A percentile compares a stretch with the other conserved stretches of the same genome.
These are phyloP conservation scores for Benthosema pterotum DNA, from an alignment of 2,797 vertebrate genomes.

Conservation along the genomic window DNA sequence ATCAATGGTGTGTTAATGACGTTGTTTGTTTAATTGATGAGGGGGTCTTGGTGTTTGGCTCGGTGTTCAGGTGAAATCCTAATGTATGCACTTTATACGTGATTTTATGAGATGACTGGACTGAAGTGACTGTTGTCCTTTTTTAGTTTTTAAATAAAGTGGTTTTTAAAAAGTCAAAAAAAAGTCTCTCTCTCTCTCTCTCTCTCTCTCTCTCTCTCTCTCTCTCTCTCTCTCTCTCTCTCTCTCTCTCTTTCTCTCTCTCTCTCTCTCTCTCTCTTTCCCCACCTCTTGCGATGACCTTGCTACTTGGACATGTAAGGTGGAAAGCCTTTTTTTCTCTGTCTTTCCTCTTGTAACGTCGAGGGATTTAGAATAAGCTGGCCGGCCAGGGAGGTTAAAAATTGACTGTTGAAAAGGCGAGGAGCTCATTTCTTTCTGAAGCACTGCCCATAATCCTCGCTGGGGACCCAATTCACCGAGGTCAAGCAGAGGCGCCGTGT, in stretches of 20 bases:
- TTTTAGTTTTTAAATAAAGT: too few species aligned
- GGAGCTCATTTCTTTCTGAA: constrained; percentile 59
- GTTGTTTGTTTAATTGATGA: too few species aligned
- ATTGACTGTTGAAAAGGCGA: constrained; percentile 63
- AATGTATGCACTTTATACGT: too few species aligned
- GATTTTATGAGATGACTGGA: too few species aligned
- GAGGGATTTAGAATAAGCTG: constrained; percentile 63
- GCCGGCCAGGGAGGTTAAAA: constrained; percentile 50
- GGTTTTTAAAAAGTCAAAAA: too few species aligned
- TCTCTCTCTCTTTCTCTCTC: neutral
- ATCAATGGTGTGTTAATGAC: too few species aligned
- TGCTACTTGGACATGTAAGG: constrained; percentile 61
- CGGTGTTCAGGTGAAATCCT: too few species aligned
- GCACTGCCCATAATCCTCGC: constrained; percentile 57
- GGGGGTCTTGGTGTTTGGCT: too few species aligned
- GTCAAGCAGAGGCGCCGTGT: constrained; percentile 25
- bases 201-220: neutral
- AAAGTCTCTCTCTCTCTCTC: too few species aligned
- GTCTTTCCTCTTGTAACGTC: constrained; percentile 39
- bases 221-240: constrained; percentile 18
- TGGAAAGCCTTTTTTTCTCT: constrained; percentile 59
- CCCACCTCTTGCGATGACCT: constrained; percentile 49
- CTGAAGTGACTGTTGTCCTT: too few species aligned
- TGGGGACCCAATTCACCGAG: constrained; percentile 52
- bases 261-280: neutral